Base-by-base conservation (phyloP, 2,888 invertebrate genomes). In the Noctua comes region DNA sequence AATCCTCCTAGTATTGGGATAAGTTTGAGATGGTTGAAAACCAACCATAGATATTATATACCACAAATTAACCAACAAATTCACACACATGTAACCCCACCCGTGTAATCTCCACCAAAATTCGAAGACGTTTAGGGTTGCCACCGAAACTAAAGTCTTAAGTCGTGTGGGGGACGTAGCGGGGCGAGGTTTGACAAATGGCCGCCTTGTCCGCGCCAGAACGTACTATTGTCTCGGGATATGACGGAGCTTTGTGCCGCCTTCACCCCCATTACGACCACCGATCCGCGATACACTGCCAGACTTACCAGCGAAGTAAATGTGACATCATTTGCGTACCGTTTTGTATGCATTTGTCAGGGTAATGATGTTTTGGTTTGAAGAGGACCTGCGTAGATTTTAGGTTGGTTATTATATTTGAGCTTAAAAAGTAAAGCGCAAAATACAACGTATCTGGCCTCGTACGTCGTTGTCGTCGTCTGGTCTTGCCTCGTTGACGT, bases 191-290 rank as follows among this genome's bases (percentile, higher is more conserved):
- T 86, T 91, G 91, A 91, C 89, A 90, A 91, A 92, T 90, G 90
- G 88, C 82, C 82, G 82, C 82, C 76, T 66, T 79, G 88, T 87
- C 88, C 84, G 84, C 84, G 68, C 80, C 90, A 89, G 86, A 86
- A 83, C 83, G 73, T 78, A 85, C 88, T 88, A 89, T 91, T 91
- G 91, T 92, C 90, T 91, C 88, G 82, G 86, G 87, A 88, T 89
- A 90, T 89, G 88, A 90, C 86, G 84, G 82, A 82, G 89, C 89
- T 91, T 91, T 90, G 90, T 91, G 86, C 84, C 68, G 85, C 77
- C 76, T 82, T 85, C 79, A 81, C 80, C 80, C 77, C 87, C 76
- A 76, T 86, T 84, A 85, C 68, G 71, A 57, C 27, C 36, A 54
- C 77, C 66, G 65, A 79, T 73, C 66, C 68, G 65, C 82, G 77